These are phyloP conservation scores for Arremon brunneinucha DNA, from an alignment of 2,797 vertebrate genomes.

Conservation along the genomic window DNA sequence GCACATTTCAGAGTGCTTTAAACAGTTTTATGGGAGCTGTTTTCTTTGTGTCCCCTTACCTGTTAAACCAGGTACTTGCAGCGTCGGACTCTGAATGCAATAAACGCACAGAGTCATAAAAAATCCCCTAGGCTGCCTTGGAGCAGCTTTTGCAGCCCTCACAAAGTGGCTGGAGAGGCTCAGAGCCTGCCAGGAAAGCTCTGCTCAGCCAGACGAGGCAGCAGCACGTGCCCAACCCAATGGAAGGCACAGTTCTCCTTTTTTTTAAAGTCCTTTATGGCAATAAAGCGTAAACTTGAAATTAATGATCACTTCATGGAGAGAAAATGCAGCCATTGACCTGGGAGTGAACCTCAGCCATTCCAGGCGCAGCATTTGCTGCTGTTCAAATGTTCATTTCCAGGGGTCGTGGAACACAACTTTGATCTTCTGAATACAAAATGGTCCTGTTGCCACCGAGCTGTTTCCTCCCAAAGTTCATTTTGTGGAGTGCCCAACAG, in stretches of 20 bases:
- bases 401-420: not conserved
- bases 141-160: not conserved
- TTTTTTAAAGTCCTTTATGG: not conserved
- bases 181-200: not conserved
- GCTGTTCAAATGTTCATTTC: not conserved
- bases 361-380: not conserved
- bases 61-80: constrained; percentile 17
- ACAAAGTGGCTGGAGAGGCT: not conserved
- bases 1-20: not conserved
- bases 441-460: not conserved
- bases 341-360: constrained; percentile 39
- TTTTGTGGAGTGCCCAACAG: not conserved
- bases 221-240: not conserved
- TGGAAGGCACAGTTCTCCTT: not conserved
- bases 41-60: not conserved
- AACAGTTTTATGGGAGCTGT: not conserved
- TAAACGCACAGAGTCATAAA: not conserved
- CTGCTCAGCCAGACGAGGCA: not conserved
- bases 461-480: not conserved
- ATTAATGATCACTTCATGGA: constrained; percentile 11
- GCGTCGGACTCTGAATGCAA: not conserved
- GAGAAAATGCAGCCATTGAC: constrained; percentile 39
- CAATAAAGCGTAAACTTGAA: not conserved
- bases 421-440: not conserved
- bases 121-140: not conserved